Conservation (phyloP, 2,113 vertebrate genomes). For the Cairina moschata region DNA sequence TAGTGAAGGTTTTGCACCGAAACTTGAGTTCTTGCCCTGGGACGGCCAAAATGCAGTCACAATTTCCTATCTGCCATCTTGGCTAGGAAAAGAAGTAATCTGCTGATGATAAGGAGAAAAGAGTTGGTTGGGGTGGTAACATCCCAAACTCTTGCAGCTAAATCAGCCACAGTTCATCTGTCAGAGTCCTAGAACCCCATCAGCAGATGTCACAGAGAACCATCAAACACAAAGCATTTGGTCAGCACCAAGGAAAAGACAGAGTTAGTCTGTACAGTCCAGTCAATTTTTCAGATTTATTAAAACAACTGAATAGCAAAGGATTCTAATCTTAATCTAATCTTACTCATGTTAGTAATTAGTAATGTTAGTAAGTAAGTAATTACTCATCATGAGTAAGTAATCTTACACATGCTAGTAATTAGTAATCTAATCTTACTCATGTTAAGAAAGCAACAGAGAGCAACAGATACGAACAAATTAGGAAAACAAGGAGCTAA, state of each 20-base stretch:
- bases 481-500: neutral
- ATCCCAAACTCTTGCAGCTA: neutral
- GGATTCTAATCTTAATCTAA: neutral
- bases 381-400: too few species aligned
- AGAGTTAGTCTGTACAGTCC: accelerated
- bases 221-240: neutral
- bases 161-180: neutral
- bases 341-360: neutral
- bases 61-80: neutral
- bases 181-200: neutral
- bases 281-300: neutral
- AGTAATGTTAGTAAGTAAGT: too few species aligned
- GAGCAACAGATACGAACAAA: neutral
- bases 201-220: neutral
- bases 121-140: neutral
- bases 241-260: neutral
- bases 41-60: neutral
- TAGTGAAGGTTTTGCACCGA: neutral
- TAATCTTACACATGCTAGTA: too few species aligned
- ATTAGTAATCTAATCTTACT: neutral
- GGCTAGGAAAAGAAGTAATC: neutral
- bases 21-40: neutral
- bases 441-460: neutral
- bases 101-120: neutral
- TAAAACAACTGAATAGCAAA: neutral